Evolutionary conservation across 2,797 vertebrate species (phyloP), one percentile per base, ranked within the genome.

Genomic region (Pristis pectinata): DNA sequence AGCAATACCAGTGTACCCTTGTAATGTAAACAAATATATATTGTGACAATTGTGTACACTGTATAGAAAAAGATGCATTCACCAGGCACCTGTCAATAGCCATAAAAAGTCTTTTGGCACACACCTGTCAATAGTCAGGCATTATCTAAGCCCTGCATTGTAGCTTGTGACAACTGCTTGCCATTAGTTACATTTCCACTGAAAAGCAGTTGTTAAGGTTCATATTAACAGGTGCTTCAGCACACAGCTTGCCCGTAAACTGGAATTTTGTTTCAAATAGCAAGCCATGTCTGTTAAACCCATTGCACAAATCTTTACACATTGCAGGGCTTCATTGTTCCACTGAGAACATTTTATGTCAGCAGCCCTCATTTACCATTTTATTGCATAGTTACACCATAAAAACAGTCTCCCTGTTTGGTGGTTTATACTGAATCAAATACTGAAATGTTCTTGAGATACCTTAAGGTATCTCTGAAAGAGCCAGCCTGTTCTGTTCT

Each of bases 1-100:
- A 87, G 92, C 49, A 97, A 98, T 98, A 98, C 97, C 97, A 98
- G 97, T 98, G 97, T 98, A 97, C 97, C 97, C 97, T 98, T 97
- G 97, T 97, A 97, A 97, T 97, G 97, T 98, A 98, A 98, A 98
- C 97, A 97, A 97, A 97, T 96, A 97, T 96, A 94, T 94, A 96
- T 96, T 96, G 96, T 95, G 96, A 95, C 96, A 96, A 95, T 96
- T 96, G 95, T 95, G 59, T 96, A 96, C 96, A 96, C 96, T 96
- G 96, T 96, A 96, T 96, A 96, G 96, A 96, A 96, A 96, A 96
- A 96, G 95, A 97, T 95, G 96, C 96, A 97, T 97, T 97, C 96
- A 95, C 95, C 96, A 96, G 96, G 96, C 97, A 97, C 97, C 97
- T 97, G 97, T 97, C 95, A 95, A 96, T 96, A 96, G 94, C 96